Percentiles rank a stretch among this genome's conserved stretches.
These are phyloP conservation scores for Trichosurus vulpecula DNA, from an alignment of 2,797 vertebrate species.

Conservation along the genomic window DNA sequence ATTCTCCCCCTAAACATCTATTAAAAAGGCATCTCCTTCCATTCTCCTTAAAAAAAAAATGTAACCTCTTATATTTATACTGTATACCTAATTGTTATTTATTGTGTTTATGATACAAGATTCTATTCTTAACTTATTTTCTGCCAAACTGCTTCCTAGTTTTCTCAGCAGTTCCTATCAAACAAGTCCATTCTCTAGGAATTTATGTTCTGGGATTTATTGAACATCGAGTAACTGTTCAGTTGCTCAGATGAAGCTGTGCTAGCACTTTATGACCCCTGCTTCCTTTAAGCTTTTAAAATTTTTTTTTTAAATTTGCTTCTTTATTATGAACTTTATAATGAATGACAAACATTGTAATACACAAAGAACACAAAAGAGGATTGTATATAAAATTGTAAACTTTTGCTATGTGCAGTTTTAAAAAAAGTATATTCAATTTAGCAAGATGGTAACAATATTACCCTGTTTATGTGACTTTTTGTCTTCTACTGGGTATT, in stretches of 20 bases:
- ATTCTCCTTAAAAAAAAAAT: neutral
- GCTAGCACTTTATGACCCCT: neutral
- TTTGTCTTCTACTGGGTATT: neutral
- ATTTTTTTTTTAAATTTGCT: neutral
- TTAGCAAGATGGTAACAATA: neutral
- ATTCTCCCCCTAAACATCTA: neutral
- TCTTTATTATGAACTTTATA: neutral
- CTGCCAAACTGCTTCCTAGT: neutral
- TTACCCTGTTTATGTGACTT: neutral
- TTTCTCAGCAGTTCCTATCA: neutral
- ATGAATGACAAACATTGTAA: neutral
- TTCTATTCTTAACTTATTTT: neutral
- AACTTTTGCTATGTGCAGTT: neutral
- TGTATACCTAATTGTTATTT: neutral
- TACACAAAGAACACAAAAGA: neutral
- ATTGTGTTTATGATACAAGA: neutral
- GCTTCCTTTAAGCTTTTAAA: neutral
- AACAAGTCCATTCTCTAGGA: neutral
- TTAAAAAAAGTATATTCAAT: too few relatives aligned
- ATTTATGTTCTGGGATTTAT: neutral
- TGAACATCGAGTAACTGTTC: neutral
- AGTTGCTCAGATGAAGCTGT: neutral
- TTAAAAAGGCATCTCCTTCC: neutral
- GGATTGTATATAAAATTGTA: neutral
- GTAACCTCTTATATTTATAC: neutral